Percentiles rank a stretch among this genome's conserved stretches.
Conservation (phyloP, 2,888 invertebrate genomes). For the Oithona nana region DNA sequence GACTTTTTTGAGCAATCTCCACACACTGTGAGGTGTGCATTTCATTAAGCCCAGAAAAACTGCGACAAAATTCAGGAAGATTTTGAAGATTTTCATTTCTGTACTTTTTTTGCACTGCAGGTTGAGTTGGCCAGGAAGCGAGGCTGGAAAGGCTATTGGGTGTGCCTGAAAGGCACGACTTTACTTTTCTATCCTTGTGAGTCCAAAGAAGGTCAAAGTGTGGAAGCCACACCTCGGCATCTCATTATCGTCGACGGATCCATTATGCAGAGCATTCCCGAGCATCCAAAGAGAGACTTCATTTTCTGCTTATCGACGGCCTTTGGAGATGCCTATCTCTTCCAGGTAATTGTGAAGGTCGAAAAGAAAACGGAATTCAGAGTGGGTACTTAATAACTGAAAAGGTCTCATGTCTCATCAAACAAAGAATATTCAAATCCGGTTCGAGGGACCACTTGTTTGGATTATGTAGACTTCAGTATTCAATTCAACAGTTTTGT, state of each 20-base stretch:
- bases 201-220: conserved; percentile 53
- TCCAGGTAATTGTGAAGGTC: conserved; percentile 63
- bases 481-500: neutral
- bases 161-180: conserved; percentile 89
- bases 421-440: too few relatives aligned
- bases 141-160: conserved; percentile 98
- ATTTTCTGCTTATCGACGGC: conserved; percentile 96
- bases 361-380: too few relatives aligned
- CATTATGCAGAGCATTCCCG: conserved; percentile 97
- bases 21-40: too few relatives aligned
- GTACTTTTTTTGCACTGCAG: too few relatives aligned
- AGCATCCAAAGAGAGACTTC: conserved; percentile 90
- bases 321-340: conserved; percentile 90
- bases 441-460: too few relatives aligned
- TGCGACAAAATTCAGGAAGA: too few relatives aligned
- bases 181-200: conserved; percentile 88
- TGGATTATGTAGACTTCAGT: neutral
- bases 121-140: conserved; percentile 85
- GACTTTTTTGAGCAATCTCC: too few relatives aligned
- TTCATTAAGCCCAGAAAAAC: too few relatives aligned
- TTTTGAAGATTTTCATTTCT: too few relatives aligned
- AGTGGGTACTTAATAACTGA: too few relatives aligned
- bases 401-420: too few relatives aligned
- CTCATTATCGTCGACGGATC: conserved; percentile 88
- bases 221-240: conserved; percentile 83